A percentile compares a stretch with the other conserved stretches of the same genome.
Evolutionary conservation across 2,888 invertebrate genomes (phyloP).

Genomic region (Calephelis perditalis): DNA sequence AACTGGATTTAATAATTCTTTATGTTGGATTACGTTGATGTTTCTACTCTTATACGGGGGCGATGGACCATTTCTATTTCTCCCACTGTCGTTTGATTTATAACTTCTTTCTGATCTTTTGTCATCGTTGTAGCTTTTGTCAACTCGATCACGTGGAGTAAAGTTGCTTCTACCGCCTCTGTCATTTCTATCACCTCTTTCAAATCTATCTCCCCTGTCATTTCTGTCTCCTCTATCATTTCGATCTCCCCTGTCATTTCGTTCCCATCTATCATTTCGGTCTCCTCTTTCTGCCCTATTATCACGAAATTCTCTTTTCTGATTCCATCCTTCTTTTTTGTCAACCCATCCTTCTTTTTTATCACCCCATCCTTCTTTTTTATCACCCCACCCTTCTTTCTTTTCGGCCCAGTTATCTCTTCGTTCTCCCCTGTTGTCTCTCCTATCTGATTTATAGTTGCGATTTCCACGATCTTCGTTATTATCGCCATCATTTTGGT

Average conservation of each 20-base stretch:
- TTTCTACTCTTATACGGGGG: conserved; percentile 52
- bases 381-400: conserved; percentile 38
- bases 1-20: conserved; percentile 63
- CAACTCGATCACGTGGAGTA: conserved; percentile 56
- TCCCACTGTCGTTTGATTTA: conserved; percentile 46
- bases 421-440: conserved; percentile 41
- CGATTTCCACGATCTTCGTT: conserved; percentile 39
- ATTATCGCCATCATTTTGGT: conserved; percentile 47
- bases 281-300: conserved; percentile 31
- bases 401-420: conserved; percentile 38
- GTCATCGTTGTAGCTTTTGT: conserved; percentile 44
- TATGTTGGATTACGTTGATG: conserved; percentile 55
- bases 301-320: conserved; percentile 39
- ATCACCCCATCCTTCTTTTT: conserved; percentile 37
- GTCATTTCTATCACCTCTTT: conserved; percentile 20
- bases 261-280: conserved; percentile 33
- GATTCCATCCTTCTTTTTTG: conserved; percentile 40
- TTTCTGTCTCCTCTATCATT: conserved; percentile 34
- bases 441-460: conserved; percentile 36
- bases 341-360: conserved; percentile 38
- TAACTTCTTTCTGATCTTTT: conserved; percentile 50
- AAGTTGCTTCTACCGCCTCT: conserved; percentile 47
- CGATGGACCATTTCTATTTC: conserved; percentile 41
- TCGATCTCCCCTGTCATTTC: conserved; percentile 26
- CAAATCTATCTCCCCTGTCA: conserved; percentile 38